Percentiles rank a stretch among this genome's conserved stretches.
phyloP scores from a whole-genome alignment of 2,888 invertebrate species.

The Acronicta leporina region DNA sequence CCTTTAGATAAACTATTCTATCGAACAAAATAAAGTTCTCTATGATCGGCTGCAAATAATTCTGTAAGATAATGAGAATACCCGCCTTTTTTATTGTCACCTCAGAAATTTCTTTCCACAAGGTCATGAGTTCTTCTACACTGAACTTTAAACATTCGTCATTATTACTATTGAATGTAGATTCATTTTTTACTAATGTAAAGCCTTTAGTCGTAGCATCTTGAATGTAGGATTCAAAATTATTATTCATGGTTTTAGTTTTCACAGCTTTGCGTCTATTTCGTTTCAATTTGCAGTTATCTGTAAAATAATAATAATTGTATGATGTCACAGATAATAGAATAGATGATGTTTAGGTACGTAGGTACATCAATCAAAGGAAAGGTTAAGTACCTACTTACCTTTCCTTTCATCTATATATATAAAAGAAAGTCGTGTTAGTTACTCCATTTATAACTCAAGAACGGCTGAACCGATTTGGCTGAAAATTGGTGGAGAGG shows the following conservation, averaged over 20 bases:
- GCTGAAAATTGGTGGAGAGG: no score
- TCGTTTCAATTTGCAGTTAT: conserved; percentile 78
- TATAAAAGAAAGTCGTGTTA: no score
- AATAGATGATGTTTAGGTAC: no score
- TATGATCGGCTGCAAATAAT: conserved; percentile 73
- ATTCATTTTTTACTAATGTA: conserved; percentile 55
- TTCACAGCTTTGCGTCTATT: conserved; percentile 81
- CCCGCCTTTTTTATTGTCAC: conserved; percentile 70
- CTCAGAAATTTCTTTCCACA: conserved; percentile 70
- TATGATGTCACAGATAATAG: no score
- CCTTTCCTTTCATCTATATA: no score
- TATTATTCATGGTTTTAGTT: conserved; percentile 65
- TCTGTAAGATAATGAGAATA: conserved; percentile 77
- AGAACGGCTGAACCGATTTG: no score
- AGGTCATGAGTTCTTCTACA: conserved; percentile 64
- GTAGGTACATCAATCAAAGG: no score
- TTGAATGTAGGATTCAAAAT: conserved; percentile 73
- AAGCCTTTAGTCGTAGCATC: conserved; percentile 71
- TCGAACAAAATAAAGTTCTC: conserved; percentile 81
- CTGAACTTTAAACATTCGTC: conserved; percentile 56
- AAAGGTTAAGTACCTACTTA: no score
- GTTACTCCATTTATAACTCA: no score
- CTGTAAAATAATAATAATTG: conserved; percentile 77
- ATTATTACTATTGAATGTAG: conserved; percentile 5
- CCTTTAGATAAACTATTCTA: conserved; percentile 75